Percentiles rank a stretch among this genome's conserved stretches.
Evolutionary conservation across 2,888 invertebrate genomes (phyloP).

Genomic region (Cosmia pyralina): DNA sequence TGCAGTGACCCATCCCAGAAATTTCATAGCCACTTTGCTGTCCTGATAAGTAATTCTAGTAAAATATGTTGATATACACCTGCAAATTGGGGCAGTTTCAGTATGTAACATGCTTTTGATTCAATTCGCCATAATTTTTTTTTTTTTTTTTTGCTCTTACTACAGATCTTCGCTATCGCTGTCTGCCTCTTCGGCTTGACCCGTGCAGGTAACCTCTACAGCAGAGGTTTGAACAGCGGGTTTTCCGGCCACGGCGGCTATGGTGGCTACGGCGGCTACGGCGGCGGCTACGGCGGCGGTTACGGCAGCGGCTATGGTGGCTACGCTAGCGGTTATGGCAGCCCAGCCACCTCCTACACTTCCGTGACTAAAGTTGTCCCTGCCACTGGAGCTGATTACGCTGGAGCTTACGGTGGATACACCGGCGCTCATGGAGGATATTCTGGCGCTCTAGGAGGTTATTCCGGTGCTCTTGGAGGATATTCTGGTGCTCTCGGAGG

Average conservation of each 20-base stretch:
- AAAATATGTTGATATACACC: neutral
- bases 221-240: constrained; percentile 43
- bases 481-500: constrained; percentile 35
- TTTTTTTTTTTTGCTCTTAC: neutral
- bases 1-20: neutral
- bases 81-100: neutral
- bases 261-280: constrained; percentile 50
- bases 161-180: constrained; percentile 72
- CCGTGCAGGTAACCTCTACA: constrained; percentile 70
- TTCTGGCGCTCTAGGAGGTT: constrained; percentile 39
- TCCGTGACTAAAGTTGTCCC: constrained; percentile 65
- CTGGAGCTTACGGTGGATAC: constrained; percentile 36
- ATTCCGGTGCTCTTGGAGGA: constrained; percentile 36
- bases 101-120: neutral
- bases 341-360: constrained; percentile 66
- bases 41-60: neutral
- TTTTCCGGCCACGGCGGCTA: constrained; percentile 44
- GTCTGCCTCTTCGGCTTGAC: constrained; percentile 76
- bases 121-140: neutral
- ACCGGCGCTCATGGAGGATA: constrained; percentile 42
- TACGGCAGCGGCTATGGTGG: constrained; percentile 44
- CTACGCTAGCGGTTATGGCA: constrained; percentile 49
- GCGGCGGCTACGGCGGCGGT: constrained; percentile 42
- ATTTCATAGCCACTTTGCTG: neutral
- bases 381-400: constrained; percentile 40